phyloP scores from a whole-genome alignment of 37 sponge, comb jelly and placozoan species.

The Oscarella lobularis region DNA sequence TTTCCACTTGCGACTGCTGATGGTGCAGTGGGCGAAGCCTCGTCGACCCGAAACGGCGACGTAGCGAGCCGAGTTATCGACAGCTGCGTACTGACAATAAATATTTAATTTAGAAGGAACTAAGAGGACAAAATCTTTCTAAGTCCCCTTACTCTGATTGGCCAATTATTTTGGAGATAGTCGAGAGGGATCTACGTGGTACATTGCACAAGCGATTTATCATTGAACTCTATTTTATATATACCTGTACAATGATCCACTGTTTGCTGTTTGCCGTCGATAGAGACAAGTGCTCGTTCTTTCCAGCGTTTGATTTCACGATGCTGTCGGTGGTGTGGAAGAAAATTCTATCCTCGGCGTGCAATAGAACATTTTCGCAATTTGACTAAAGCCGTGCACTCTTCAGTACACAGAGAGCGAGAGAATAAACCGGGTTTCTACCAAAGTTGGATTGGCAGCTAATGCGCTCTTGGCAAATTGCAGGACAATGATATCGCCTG shows the following conservation, averaged over 20 bases:
- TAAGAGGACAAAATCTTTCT: background rate
- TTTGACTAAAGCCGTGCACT: too few relatives aligned
- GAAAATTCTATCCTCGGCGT: background rate
- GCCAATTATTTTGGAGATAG: constrained; percentile 66
- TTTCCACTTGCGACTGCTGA: constrained; percentile 51
- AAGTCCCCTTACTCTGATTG: constrained; percentile 26
- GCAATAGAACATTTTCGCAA: background rate
- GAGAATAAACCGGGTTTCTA: too few relatives aligned
- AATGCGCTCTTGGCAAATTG: background rate
- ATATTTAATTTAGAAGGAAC: background rate
- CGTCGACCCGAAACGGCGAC: constrained; percentile 49
- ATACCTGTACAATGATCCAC: background rate
- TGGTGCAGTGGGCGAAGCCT: constrained; percentile 16
- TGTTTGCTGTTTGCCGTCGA: background rate
- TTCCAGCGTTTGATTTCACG: too few relatives aligned
- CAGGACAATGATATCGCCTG: background rate
- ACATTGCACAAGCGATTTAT: too few relatives aligned
- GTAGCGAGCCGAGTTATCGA: constrained; percentile 27
- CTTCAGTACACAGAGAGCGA: too few relatives aligned
- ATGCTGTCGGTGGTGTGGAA: background rate
- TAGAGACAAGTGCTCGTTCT: background rate
- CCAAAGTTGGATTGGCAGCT: background rate
- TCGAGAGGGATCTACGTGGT: background rate
- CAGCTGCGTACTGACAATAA: constrained; percentile 53
- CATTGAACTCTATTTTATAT: too few relatives aligned